Conservation (phyloP, 2,113 vertebrate genomes). For the Sinocyclocheilus maitianheensis region DNA sequence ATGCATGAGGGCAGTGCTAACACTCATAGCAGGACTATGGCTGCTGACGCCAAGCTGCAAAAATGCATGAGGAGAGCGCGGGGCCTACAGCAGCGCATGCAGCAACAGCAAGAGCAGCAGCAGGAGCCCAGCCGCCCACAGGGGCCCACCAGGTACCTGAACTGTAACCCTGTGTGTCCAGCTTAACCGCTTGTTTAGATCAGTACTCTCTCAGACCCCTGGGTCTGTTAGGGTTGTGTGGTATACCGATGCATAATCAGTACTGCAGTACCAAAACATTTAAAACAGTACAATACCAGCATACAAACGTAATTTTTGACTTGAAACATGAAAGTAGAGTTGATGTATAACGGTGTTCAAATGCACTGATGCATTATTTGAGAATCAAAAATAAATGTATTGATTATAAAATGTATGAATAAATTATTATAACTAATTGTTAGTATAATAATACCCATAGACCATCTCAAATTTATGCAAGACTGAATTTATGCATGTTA, state of each 20-base stretch:
- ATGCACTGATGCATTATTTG: background rate
- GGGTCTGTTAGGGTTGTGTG: conserved; percentile 22
- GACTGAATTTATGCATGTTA: background rate
- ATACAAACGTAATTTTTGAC: background rate
- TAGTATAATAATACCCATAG: background rate
- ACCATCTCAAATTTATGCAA: background rate
- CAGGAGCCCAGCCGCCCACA: conserved; percentile 75
- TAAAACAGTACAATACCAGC: background rate
- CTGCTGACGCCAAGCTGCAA: conserved; percentile 93
- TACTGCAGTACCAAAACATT: background rate
- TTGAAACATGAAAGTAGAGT: background rate
- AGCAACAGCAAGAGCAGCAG: conserved; percentile 65
- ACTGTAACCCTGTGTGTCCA: conserved; percentile 56
- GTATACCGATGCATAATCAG: background rate
- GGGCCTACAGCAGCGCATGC: conserved; percentile 88
- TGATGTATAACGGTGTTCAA: background rate
- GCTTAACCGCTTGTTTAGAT: conserved; percentile 33
- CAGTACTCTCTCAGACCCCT: conserved; percentile 36
- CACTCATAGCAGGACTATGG: conserved; percentile 90
- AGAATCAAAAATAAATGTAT: background rate
- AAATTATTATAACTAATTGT: background rate
- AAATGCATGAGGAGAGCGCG: conserved; percentile 92
- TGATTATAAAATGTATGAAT: background rate
- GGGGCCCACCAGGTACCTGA: conserved; percentile 79
- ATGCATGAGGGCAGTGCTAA: conserved; percentile 93